These are phyloP conservation scores for Hemithea aestivaria DNA, from an alignment of 2,888 invertebrate species.

Conservation along the genomic window DNA sequence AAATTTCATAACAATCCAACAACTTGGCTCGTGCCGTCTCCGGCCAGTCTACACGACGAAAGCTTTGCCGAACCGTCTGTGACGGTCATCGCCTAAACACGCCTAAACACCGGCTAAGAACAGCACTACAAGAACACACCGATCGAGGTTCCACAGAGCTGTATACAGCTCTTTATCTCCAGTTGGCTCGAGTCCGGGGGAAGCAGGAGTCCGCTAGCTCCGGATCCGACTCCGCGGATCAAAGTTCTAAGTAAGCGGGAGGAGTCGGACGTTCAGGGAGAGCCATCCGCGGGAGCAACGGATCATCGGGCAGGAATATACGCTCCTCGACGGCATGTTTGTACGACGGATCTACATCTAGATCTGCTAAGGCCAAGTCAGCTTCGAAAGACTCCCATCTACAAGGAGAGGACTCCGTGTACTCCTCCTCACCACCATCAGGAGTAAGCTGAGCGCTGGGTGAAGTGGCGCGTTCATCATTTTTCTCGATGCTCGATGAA, in stretches of 20 bases:
- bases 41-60: constrained; percentile 52
- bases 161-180: constrained; percentile 40
- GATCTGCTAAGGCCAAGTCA: constrained; percentile 80
- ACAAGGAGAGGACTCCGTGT: constrained; percentile 71
- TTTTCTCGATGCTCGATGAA: constrained; percentile 68
- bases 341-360: constrained; percentile 81
- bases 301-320: constrained; percentile 80
- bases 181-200: constrained; percentile 50
- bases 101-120: constrained; percentile 35
- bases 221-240: constrained; percentile 74
- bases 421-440: constrained; percentile 68
- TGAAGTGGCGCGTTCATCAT: constrained; percentile 66
- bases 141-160: constrained; percentile 28
- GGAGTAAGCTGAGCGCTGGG: constrained; percentile 81
- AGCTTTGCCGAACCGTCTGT: constrained; percentile 39
- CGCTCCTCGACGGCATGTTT: constrained; percentile 81
- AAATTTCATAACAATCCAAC: constrained; percentile 69
- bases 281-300: constrained; percentile 69
- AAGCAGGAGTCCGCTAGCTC: constrained; percentile 56
- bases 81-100: constrained; percentile 40
- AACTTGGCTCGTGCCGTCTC: constrained; percentile 38
- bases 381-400: constrained; percentile 82
- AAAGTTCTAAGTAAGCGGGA: constrained; percentile 73
- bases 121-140: constrained; percentile 49
- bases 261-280: constrained; percentile 80